Evolutionary conservation across 2,797 vertebrate species (phyloP).

Genomic region (Sorex maritimensis): DNA sequence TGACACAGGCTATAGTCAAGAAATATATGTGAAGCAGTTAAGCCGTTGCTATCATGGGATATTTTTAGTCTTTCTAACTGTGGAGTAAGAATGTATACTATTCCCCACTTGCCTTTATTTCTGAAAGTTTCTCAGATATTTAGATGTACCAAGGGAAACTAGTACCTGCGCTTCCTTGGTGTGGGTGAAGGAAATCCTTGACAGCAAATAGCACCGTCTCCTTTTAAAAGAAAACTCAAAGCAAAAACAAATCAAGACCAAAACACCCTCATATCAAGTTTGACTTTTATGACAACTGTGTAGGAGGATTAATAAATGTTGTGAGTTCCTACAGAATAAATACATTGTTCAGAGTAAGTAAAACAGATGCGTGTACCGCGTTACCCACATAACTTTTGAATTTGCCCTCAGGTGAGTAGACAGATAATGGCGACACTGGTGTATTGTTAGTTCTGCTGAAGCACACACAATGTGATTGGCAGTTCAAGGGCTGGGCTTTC

Average conservation of each 20-base stretch:
- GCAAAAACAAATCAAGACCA: not conserved
- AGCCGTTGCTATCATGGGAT: conserved; percentile 11
- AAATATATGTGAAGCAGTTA: conserved; percentile 28
- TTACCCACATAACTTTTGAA: conserved; percentile 38
- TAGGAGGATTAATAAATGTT: conserved; percentile 71
- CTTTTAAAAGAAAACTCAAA: conserved; percentile 74
- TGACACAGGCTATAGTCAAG: conserved; percentile 29
- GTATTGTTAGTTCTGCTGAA: not conserved
- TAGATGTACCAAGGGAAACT: conserved; percentile 31
- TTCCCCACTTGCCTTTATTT: conserved; percentile 49
- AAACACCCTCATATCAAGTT: conserved; percentile 33
- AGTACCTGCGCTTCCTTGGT: conserved; percentile 47
- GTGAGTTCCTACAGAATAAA: conserved; percentile 62
- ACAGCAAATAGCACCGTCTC: conserved; percentile 54
- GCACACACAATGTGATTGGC: not conserved
- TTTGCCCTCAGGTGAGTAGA: conserved; percentile 2
- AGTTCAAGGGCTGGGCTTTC: not conserved
- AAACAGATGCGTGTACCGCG: not conserved
- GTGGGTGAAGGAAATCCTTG: conserved; percentile 54
- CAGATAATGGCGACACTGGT: not conserved
- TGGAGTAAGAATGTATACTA: not conserved
- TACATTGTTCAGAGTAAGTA: conserved; percentile 51
- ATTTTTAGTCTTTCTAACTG: not conserved
- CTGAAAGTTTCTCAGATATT: conserved; percentile 64
- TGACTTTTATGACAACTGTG: conserved; percentile 63